Base-by-base conservation (phyloP, 2,888 invertebrate genomes). In the Alviniconcha strummeri region DNA sequence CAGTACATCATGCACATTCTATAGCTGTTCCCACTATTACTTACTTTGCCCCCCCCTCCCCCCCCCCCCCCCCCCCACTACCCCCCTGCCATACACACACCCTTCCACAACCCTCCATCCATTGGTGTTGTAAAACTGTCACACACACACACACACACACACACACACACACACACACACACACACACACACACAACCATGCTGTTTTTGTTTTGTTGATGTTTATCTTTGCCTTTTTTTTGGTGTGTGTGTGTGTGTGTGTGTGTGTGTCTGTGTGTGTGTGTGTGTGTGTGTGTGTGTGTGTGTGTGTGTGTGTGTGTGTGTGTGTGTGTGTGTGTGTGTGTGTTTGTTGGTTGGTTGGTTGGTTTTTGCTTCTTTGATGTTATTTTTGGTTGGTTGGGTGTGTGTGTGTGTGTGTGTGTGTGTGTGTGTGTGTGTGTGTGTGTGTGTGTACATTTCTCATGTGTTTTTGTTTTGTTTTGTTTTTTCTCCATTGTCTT, bases 361-460 rank as follows among this genome's bases (percentile, higher is more conserved):
- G n/a, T 1, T 36, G 36, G 1, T 36, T 75, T n/a, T 75, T 19
- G 9, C 52, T 17, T 52, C 8, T 19, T 17, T 69, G 69, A 5
- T n/a, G 13, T 6, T 69, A 1, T 69, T n/a, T 69, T 0, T 69
- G 0, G 13, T n/a, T 69, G 69, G 69, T 69, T 7, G 13, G 17
- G 11, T 75, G 52, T 75, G 52, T 75, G 75, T 75, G 52, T 75
- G 2, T 75, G 1, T 4, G 8, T 19, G 17, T 75, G 2, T 75
- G 52, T 75, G 52, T 75, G 17, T 75, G 75, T 75, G 52, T 75
- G 52, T 75, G 17, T 75, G 52, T 75, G 75, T 36, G 52, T 52
- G 36, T 75, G 75, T 75, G 75, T 13, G 6, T 17, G n/a, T n/a
- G 17, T 69, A n/a, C 36, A 36, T 36, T 36, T 36, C 36, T 36